Evolutionary conservation across 1,140 invertebrate species (phyloP).

Genomic region (Cecropterus lyciades): DNA sequence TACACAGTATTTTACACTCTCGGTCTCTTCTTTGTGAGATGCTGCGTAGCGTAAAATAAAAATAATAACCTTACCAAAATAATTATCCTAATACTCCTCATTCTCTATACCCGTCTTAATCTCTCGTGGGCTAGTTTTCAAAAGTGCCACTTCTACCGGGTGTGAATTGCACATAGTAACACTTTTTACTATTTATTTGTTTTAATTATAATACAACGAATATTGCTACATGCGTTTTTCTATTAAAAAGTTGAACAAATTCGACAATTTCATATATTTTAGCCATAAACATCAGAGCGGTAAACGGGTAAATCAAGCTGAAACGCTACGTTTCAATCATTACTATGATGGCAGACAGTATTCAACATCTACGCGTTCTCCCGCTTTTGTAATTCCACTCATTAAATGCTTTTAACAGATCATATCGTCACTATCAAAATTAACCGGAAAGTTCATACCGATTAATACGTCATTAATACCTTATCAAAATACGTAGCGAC

Average conservation of each 20-base stretch:
- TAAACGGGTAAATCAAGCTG: conserved; percentile 2
- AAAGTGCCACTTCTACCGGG: no score
- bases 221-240: no score
- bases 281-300: conserved; percentile 4
- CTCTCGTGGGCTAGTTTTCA: no score
- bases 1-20: no score
- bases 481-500: conserved; percentile 44
- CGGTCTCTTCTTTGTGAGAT: no score
- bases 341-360: conserved; percentile 20
- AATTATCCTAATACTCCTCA: no score
- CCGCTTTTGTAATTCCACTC: conserved; percentile 23
- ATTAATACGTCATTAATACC: conserved; percentile 58
- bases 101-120: no score
- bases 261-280: not conserved
- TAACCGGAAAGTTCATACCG: conserved; percentile 48
- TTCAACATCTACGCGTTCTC: conserved; percentile 1
- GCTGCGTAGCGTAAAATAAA: no score
- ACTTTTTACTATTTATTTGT: no score
- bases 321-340: conserved; percentile 15
- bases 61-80: no score
- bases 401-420: conserved; percentile 31
- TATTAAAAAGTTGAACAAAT: not conserved
- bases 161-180: no score
- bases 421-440: conserved; percentile 43
- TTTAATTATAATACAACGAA: no score